Percentiles rank a stretch among this genome's conserved stretches.
Conservation (phyloP, 2,888 invertebrate genomes). For the Danaus chrysippus region DNA sequence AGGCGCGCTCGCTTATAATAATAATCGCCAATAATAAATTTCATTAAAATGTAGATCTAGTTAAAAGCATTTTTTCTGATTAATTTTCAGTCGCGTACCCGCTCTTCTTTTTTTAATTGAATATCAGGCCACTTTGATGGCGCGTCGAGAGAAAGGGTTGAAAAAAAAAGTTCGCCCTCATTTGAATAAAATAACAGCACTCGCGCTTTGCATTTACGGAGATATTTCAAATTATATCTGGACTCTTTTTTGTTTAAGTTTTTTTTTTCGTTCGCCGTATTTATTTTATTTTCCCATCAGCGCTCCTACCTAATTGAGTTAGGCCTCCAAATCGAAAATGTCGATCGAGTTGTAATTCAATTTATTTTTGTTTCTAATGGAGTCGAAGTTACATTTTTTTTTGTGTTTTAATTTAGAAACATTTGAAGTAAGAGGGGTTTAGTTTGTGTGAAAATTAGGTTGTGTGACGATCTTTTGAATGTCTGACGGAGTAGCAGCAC, state of each 20-base stretch:
- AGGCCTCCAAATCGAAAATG: conserved; percentile 77
- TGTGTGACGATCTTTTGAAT: background rate
- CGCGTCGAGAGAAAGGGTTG: conserved; percentile 72
- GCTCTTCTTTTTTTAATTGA: conserved; percentile 79
- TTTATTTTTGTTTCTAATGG: conserved; percentile 80
- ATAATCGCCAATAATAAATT: conserved; percentile 78
- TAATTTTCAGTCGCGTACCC: conserved; percentile 76
- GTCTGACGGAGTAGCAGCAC: background rate
- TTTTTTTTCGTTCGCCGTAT: conserved; percentile 72
- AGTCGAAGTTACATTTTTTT: conserved; percentile 67
- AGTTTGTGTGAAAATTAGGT: conserved; percentile 7
- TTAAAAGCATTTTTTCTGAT: conserved; percentile 80
- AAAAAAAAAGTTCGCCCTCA: conserved; percentile 77
- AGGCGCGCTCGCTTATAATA: conserved; percentile 67
- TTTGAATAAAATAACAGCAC: conserved; percentile 80
- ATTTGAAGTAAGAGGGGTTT: conserved; percentile 37
- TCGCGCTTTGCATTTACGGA: conserved; percentile 79
- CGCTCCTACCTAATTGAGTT: conserved; percentile 77
- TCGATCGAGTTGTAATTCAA: conserved; percentile 78
- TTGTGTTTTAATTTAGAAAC: conserved; percentile 70
- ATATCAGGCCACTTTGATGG: conserved; percentile 80
- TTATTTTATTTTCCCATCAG: conserved; percentile 79
- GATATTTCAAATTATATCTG: conserved; percentile 80
- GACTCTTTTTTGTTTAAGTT: conserved; percentile 75
- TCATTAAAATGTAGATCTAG: conserved; percentile 80